phyloP scores from a whole-genome alignment of 2,113 vertebrate genomes.

The Salvelinus alpinus region DNA sequence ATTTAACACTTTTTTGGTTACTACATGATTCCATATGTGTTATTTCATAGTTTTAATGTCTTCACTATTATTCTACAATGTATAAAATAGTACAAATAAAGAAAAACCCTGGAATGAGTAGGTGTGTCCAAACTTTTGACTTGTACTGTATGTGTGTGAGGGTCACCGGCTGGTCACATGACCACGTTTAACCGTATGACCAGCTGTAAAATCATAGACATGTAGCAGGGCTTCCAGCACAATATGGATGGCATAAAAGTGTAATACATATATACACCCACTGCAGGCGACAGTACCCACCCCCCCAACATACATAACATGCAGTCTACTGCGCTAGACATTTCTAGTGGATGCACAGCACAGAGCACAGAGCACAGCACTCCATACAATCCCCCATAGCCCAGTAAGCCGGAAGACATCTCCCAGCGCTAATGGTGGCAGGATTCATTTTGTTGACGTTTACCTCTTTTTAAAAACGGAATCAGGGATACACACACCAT shows the following conservation, averaged over 20 bases:
- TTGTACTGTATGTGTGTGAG: background rate
- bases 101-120: no score
- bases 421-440: slow-evolving; percentile 17
- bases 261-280: slow-evolving; percentile 21
- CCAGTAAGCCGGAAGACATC: slow-evolving; percentile 16
- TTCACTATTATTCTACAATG: no score
- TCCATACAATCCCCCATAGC: background rate
- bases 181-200: background rate
- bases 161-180: background rate
- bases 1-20: no score
- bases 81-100: no score
- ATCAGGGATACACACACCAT: slow-evolving; percentile 36
- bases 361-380: no score
- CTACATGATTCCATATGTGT: no score
- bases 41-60: no score
- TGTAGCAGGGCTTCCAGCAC: background rate
- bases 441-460: slow-evolving; percentile 16
- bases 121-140: no score
- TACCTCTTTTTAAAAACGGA: slow-evolving; percentile 35
- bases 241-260: slow-evolving; percentile 19
- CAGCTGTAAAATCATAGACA: background rate
- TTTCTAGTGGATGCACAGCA: background rate
- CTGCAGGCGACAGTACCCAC: slow-evolving; percentile 4
- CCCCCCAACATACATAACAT: background rate
- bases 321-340: background rate